Conservation (phyloP, 2,113 vertebrate genomes). For the Stegostoma tigrinum region DNA sequence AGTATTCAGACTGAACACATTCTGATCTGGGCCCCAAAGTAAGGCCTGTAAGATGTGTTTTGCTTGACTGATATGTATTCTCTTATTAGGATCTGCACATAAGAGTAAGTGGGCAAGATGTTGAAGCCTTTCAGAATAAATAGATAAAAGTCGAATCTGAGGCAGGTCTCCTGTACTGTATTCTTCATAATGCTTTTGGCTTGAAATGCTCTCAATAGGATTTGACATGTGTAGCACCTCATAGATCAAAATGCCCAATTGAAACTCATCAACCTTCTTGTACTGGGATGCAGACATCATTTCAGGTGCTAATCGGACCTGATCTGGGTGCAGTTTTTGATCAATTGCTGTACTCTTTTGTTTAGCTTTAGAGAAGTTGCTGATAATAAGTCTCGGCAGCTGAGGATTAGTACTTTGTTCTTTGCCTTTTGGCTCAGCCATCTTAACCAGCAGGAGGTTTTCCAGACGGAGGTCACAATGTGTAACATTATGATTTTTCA, state of each 20-base stretch:
- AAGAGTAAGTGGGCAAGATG: constrained; percentile 53
- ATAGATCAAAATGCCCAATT: constrained; percentile 55
- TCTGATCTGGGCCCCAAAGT: constrained; percentile 66
- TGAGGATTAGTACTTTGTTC: constrained; percentile 40
- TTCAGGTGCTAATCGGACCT: neutral
- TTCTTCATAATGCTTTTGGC: neutral
- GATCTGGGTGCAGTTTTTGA: constrained; percentile 39
- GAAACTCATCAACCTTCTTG: constrained; percentile 47
- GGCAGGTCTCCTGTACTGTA: constrained; percentile 39
- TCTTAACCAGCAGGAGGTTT: constrained; percentile 57
- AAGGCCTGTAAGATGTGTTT: constrained; percentile 59
- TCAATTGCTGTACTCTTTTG: constrained; percentile 36
- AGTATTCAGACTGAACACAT: constrained; percentile 46
- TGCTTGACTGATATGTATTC: constrained; percentile 45
- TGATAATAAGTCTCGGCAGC: constrained; percentile 58
- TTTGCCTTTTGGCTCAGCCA: neutral
- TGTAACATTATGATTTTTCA: constrained; percentile 43
- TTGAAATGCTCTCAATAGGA: constrained; percentile 31
- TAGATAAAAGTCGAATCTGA: constrained; percentile 43
- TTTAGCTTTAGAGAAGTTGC: constrained; percentile 43
- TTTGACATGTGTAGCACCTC: constrained; percentile 49
- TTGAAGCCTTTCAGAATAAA: constrained; percentile 48
- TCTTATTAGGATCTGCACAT: constrained; percentile 41
- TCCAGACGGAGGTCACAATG: constrained; percentile 49
- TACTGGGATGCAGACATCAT: accelerated